Base-by-base conservation (phyloP, 2,888 invertebrate genomes). In the Limnephilus marmoratus region DNA sequence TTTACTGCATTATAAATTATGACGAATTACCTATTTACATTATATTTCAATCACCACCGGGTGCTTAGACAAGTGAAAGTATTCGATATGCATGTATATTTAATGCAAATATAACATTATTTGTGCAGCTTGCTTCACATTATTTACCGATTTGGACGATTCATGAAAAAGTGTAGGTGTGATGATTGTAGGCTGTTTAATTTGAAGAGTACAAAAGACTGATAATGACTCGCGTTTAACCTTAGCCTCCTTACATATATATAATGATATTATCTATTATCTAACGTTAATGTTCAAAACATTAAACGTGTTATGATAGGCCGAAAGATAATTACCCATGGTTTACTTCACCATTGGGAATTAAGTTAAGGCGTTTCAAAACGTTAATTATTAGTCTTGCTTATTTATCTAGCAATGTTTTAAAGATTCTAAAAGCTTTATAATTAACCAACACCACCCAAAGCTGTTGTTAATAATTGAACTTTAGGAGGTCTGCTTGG, bases 181-280 rank as follows among this genome's bases (percentile, higher is more conserved):
- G n/a, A 68, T 68, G 68, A 68, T 68, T 68, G 68, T 68, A n/a
- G 68, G 68, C n/a, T 68, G 18, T 68, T 68, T 68, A 68, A 68
- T 68, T 68, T 68, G n/a, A 68, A 68, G 68, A n/a, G n/a, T 68
- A 68, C 24, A 68, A 68, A 68, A 68, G 68, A n/a, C 68, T 68
- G 68, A 68, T 68, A 68, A 68, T 68, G 68, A n/a, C 68, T 68
- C 85, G 87, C 87, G 34, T 87, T 89, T 81, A 89, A 89, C 88
- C 88, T 89, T 89, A 89, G 88, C 81, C 88, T 89, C 68, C 41
- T 89, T 89, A 89, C 88, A 80, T 89, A 89, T 81, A 37, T 49
- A 86, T 15, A 13, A 49, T 49, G 49, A 49, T 49, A 49, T 49
- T 49, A 49, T 68, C 24, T 68, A n/a, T 68, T 68, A 68, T 68